Evolutionary conservation across 2,797 vertebrate species (phyloP).

Genomic region (Falco columbarius): DNA sequence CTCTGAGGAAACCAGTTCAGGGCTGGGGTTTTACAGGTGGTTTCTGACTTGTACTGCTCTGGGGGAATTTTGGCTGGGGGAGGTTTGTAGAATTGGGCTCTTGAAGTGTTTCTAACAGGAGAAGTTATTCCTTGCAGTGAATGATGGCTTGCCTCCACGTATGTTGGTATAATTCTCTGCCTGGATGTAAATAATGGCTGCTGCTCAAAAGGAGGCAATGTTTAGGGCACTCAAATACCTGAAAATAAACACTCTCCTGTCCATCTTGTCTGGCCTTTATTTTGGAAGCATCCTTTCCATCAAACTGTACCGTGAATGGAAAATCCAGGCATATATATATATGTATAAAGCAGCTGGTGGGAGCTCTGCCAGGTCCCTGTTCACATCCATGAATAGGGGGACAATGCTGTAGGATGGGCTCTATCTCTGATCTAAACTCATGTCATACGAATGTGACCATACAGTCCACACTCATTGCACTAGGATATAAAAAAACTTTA

Average conservation of each 20-base stretch:
- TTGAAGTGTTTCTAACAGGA: not conserved
- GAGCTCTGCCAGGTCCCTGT: not conserved
- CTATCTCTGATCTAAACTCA: not conserved
- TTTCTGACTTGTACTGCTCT: not conserved
- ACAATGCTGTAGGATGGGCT: not conserved
- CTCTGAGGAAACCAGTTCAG: not conserved
- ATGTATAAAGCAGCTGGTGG: not conserved
- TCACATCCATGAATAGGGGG: rapidly evolving
- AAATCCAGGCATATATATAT: not conserved
- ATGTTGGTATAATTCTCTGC: not conserved
- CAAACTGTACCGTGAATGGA: not conserved
- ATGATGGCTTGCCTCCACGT: not conserved
- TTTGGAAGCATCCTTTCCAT: not conserved
- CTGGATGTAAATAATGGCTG: not conserved
- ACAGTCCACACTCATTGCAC: not conserved
- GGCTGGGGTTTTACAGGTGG: not conserved
- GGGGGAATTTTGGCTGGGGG: not conserved
- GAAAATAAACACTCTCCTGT: not conserved
- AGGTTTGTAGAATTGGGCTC: not conserved
- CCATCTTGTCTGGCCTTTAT: not conserved
- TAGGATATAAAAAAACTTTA: not conserved
- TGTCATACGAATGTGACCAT: rapidly evolving
- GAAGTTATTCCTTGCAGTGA: not conserved
- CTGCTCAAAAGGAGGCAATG: not conserved
- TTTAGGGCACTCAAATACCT: not conserved